Base-by-base conservation (phyloP, 2,888 invertebrate genomes). In the Perizoma flavofasciatum region DNA sequence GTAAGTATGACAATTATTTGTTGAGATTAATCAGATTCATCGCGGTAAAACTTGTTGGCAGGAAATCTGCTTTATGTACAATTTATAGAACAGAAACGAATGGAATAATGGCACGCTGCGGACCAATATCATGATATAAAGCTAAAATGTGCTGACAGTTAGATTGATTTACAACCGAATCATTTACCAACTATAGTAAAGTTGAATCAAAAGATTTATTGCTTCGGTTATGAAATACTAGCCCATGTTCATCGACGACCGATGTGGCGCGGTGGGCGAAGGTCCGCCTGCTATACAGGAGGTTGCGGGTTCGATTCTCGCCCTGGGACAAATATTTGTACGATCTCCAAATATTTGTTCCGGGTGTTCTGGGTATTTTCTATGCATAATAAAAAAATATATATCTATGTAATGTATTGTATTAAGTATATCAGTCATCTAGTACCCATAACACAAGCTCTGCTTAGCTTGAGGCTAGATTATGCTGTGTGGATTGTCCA, bases 101-200 rank as follows among this genome's bases (percentile, higher is more conserved):
- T 37, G 37, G 4, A 5, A 37, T 37, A 37, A 6, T 37, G 41
- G 47, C 47, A 52, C 48, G 49, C 39, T 39, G 37, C 43, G 48
- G 22, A 40, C 49, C 54, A 46, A 50, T 49, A 41, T 49, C 49
- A 39, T 44, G 48, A 35, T 57, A 49, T 52, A 40, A 32, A 58
- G 48, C 45, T 50, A 58, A 61, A 63, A 54, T 60, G 45, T 58
- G 45, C 48, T 53, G 55, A 51, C 37, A 6, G 39, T 37, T 50
- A 55, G 64, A 66, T 67, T 64, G 60, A 67, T 67, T 60, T 67
- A 61, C 44, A 62, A 67, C 58, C 59, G 55, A 60, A 60, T 49
- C 59, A 47, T 51, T 58, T 59, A 51, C 60, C 62, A 54, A 54
- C 60, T 62, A 61, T 34, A 50, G 49, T 34, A 49, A 10, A 54